These are phyloP conservation scores for Ispidina picta DNA, from an alignment of 2,797 vertebrate genomes.

Conservation along the genomic window DNA sequence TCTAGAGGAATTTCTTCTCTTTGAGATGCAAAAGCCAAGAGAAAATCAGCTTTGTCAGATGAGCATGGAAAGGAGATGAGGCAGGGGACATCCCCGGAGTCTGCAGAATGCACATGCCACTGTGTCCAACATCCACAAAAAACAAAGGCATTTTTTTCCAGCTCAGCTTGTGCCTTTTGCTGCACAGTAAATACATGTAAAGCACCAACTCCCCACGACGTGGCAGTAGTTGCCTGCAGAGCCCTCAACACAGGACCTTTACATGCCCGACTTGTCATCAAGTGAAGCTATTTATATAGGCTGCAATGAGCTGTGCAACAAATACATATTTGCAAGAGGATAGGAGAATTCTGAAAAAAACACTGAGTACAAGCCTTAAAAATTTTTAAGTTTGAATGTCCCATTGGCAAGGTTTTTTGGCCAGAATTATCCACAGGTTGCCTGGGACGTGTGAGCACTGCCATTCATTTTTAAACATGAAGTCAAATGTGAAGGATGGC, in stretches of 20 bases:
- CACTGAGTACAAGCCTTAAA: neutral
- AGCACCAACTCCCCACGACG: neutral
- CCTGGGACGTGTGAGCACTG: neutral
- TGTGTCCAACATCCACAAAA: neutral
- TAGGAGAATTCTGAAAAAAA: neutral
- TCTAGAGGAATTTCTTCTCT: neutral
- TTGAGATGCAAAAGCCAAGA: accelerated
- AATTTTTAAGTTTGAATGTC: neutral
- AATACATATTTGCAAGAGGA: neutral
- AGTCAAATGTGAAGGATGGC: neutral
- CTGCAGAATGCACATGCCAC: neutral
- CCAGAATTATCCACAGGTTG: neutral
- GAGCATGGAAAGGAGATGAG: neutral
- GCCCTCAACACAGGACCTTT: neutral
- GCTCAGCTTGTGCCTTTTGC: neutral
- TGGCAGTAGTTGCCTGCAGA: constrained; percentile 47
- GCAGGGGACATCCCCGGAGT: neutral
- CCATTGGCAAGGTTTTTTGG: neutral
- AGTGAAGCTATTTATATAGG: neutral
- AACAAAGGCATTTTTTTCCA: neutral
- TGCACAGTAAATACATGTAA: neutral
- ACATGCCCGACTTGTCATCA: accelerated
- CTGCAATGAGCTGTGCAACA: neutral
- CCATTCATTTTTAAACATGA: neutral
- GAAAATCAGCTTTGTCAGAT: neutral